Evolutionary conservation across 2,113 vertebrate genomes (phyloP), one percentile per base, ranked within the genome.

Genomic region (Nothoprocta perdicaria): DNA sequence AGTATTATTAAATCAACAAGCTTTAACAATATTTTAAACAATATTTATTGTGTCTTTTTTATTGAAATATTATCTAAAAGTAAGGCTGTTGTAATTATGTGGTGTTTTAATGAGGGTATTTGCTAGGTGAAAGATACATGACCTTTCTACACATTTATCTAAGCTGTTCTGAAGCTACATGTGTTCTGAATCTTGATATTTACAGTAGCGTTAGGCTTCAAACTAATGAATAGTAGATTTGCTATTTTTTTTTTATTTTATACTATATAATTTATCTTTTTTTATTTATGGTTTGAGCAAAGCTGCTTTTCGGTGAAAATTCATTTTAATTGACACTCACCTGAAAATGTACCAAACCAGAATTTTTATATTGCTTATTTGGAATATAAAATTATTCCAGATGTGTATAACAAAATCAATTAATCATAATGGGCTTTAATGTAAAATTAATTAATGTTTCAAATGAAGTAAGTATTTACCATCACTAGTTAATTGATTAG

Each of bases 21-120:
- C 21, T 71, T 80, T 91, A 55, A 78, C n/a, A n/a, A n/a, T n/a
- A n/a, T 38, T 92, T 85, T 77, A 88, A 91, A 91, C 73, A 73
- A 73, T 62, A 29, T 78, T 83, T 80, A 83, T 61, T 61, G 12
- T 23, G 22, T 61, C 33, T 62, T 87, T 82, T 88, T 50, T 45
- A 31, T 21, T 55, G 41, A 85, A 41, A 67, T 92, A 74, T 46
- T 89, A 38, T 46, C 50, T 23, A 83, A 89, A 91, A 83, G 31
- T 43, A 63, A 19, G 8, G 72, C n/a, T 45, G 14, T 80, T 89
- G 13, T 91, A 87, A 87, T 87, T 91, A 89, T n/a, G 31, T 78
- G 61, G 62, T 77, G 75, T 76, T 76, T 29, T 69, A 84, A 87
- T 85, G 46, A 80, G 76, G 68, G 52, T 77, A 50, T 92, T 92